Conservation (phyloP, 2,888 invertebrate species). For the Campopleginae sp. region DNA sequence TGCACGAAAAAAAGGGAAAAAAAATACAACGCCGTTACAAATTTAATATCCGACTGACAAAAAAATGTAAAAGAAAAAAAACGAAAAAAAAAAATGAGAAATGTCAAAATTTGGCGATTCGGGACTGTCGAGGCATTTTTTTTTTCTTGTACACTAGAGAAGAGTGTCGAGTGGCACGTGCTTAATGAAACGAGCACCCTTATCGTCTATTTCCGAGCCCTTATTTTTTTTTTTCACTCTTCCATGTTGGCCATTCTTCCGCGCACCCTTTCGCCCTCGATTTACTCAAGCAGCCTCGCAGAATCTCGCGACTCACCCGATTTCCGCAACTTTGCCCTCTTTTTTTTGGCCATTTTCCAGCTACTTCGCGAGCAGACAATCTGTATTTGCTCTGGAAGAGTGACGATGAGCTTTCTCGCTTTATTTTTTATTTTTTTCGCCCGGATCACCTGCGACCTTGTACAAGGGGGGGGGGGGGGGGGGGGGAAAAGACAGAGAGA, state of each 20-base stretch:
- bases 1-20: background rate
- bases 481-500: no score
- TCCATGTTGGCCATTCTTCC: background rate
- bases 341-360: conserved; percentile 3
- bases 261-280: background rate
- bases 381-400: background rate
- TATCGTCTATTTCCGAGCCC: background rate
- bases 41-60: background rate
- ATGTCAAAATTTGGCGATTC: background rate
- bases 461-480: no score
- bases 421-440: background rate
- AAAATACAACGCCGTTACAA: background rate
- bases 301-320: background rate
- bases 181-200: conserved; percentile 16
- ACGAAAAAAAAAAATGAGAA: background rate
- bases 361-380: background rate
- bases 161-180: conserved; percentile 18
- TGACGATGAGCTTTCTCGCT: background rate
- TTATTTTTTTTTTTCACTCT: conserved; percentile 1
- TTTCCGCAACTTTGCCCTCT: background rate
- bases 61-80: background rate
- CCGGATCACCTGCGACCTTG: background rate
- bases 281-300: background rate
- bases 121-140: background rate
- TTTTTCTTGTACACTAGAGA: background rate